These are phyloP conservation scores for Hyles euphorbiae DNA, from an alignment of 1,140 invertebrate species.

Conservation along the genomic window DNA sequence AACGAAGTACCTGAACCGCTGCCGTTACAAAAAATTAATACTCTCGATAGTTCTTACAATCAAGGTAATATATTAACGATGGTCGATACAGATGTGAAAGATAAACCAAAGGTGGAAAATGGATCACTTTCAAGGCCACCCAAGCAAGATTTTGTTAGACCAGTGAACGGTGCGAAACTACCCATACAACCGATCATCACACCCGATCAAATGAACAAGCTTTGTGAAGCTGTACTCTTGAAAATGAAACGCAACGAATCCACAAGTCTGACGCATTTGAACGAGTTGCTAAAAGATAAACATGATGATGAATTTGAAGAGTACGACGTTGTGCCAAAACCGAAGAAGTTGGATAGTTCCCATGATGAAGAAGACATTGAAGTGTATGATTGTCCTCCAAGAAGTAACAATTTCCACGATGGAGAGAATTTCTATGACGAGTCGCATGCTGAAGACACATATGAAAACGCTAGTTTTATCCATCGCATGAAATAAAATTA, in stretches of 20 bases:
- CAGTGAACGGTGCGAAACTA: background rate
- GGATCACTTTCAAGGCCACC: background rate
- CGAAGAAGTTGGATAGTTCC: background rate
- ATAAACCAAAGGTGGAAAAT: background rate
- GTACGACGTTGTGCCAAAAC: conserved; percentile 1
- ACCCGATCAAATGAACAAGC: conserved; percentile 19
- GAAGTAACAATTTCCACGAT: background rate
- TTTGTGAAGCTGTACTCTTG: conserved; percentile 16
- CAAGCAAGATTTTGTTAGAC: background rate
- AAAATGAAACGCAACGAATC: conserved; percentile 13
- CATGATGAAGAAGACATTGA: background rate
- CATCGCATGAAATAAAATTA: too few species aligned
- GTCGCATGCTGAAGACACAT: too few species aligned
- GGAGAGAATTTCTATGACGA: too few species aligned
- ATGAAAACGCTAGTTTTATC: too few species aligned
- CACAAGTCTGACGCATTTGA: conserved; percentile 17
- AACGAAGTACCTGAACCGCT: too few species aligned
- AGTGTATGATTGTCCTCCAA: conserved; percentile 1
- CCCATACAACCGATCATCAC: conserved; percentile 1
- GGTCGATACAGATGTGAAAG: background rate
- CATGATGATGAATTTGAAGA: conserved; percentile 2
- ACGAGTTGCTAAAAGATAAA: conserved; percentile 8
- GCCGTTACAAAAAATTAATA: too few species aligned
- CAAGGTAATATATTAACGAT: background rate
- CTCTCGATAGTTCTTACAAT: background rate